These are phyloP conservation scores for Tretioscincus oriximinensis DNA, from an alignment of 2,113 vertebrate genomes.

Conservation along the genomic window DNA sequence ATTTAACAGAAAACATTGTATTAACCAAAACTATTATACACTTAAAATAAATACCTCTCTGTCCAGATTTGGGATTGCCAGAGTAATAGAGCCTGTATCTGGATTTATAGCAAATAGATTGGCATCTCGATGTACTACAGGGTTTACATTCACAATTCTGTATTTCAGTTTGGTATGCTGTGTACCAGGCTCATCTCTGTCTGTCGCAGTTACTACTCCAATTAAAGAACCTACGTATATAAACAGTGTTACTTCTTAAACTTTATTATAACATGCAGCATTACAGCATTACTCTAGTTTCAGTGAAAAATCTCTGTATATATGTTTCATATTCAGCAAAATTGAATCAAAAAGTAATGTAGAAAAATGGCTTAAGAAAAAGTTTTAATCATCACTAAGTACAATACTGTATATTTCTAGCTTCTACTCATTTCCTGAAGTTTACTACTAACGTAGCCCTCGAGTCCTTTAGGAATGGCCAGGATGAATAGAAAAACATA, in stretches of 20 bases:
- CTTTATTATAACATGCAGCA: neutral
- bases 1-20: neutral
- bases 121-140: neutral
- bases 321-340: neutral
- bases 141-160: conserved; percentile 69
- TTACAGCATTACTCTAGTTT: neutral
- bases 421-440: neutral
- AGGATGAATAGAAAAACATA: too few relatives aligned
- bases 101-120: conserved; percentile 73
- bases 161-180: conserved; percentile 76
- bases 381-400: neutral
- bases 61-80: conserved; percentile 69
- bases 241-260: conserved; percentile 16
- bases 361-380: neutral
- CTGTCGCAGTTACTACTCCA: conserved; percentile 77
- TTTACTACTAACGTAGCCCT: too few relatives aligned
- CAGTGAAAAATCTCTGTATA: neutral
- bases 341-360: neutral
- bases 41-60: conserved; percentile 80
- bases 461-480: too few relatives aligned
- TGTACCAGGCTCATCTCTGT: conserved; percentile 74
- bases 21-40: conserved; percentile 1
- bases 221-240: conserved; percentile 74
- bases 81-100: conserved; percentile 74
- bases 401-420: neutral